These are phyloP conservation scores for Drosophila miranda DNA, from an alignment of 1,140 invertebrate genomes.

Conservation along the genomic window DNA sequence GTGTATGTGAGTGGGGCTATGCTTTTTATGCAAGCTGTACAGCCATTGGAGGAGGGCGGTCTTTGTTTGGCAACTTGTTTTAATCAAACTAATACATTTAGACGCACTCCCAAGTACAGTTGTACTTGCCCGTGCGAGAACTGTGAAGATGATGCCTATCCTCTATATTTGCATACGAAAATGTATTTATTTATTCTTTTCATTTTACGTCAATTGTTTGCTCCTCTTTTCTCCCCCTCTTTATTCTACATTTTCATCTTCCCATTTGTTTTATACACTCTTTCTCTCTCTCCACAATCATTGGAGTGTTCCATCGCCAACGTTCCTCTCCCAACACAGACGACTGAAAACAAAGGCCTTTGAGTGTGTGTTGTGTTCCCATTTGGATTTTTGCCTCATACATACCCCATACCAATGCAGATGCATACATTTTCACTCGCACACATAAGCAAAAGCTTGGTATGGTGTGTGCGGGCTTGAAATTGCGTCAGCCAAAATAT, in stretches of 20 bases:
- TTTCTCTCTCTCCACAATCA: conserved; percentile 26
- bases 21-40: conserved; percentile 61
- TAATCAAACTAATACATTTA: background rate
- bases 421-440: conserved; percentile 5
- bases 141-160: background rate
- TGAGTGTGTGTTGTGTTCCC: conserved; percentile 66
- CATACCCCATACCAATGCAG: conserved; percentile 37
- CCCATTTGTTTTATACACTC: conserved; percentile 4
- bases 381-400: conserved; percentile 66
- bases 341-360: conserved; percentile 65
- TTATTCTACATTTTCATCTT: background rate
- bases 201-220: conserved; percentile 56
- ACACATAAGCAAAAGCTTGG: conserved; percentile 13
- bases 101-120: conserved; percentile 5
- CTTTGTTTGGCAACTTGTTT: conserved; percentile 37
- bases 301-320: conserved; percentile 48
- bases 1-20: conserved; percentile 38
- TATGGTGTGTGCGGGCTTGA: conserved; percentile 52
- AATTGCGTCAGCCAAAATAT: conserved; percentile 76
- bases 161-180: conserved; percentile 16
- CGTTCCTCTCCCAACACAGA: conserved; percentile 36
- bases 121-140: background rate
- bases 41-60: conserved; percentile 3
- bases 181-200: conserved; percentile 21
- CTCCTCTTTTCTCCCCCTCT: background rate